Evolutionary conservation across 2,113 vertebrate genomes (phyloP).

Genomic region (Platysternon megacephalum): DNA sequence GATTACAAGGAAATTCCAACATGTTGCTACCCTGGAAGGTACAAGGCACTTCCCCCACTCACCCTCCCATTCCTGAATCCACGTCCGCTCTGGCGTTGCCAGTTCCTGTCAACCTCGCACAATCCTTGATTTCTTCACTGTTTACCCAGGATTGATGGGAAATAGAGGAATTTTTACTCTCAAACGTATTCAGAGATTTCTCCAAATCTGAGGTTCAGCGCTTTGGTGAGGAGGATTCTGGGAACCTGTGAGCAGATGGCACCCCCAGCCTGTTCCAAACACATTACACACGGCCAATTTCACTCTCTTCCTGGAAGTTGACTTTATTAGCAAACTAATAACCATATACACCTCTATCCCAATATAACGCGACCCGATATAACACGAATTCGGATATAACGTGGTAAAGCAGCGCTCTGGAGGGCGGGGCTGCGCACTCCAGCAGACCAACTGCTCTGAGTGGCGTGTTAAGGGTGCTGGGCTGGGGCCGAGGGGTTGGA

Average conservation of each 20-base stretch:
- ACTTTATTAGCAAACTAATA: neutral
- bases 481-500: too few species aligned
- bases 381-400: too few species aligned
- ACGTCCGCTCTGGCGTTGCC: neutral
- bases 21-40: neutral
- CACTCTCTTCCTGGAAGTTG: neutral
- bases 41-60: neutral
- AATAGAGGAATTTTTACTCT: neutral
- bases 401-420: too few species aligned
- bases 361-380: too few species aligned
- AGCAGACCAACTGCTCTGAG: too few species aligned
- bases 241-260: neutral
- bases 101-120: neutral
- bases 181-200: neutral
- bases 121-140: neutral
- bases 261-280: neutral
- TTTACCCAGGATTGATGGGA: neutral
- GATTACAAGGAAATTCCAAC: neutral
- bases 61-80: neutral
- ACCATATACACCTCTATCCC: neutral
- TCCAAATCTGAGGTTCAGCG: neutral
- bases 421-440: too few species aligned
- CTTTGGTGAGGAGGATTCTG: neutral
- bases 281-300: neutral
- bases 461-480: too few species aligned